Percentiles rank a stretch among this genome's conserved stretches.
phyloP scores from a whole-genome alignment of 1,140 invertebrate genomes.

The Triops cancriformis region DNA sequence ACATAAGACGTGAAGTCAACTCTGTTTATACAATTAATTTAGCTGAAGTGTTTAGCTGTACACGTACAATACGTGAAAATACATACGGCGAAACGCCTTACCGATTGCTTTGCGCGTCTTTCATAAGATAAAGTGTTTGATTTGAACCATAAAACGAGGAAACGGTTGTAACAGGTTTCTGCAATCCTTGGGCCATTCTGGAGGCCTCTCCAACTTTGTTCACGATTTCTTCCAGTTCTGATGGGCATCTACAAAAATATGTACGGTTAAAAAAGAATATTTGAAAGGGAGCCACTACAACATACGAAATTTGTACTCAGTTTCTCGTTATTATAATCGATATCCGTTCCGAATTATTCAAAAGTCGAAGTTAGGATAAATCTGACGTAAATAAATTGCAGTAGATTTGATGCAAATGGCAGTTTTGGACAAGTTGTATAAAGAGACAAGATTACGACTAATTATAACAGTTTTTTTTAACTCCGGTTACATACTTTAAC shows the following conservation, averaged over 20 bases:
- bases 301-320: background rate
- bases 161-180: conserved; percentile 22
- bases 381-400: too few relatives aligned
- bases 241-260: conserved; percentile 15
- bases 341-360: too few relatives aligned
- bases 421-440: too few relatives aligned
- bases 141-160: conserved; percentile 22
- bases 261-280: background rate
- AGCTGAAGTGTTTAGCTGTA: background rate
- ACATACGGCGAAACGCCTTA: background rate
- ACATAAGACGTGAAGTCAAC: too few relatives aligned
- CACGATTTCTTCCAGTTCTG: conserved; percentile 15
- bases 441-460: too few relatives aligned
- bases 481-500: too few relatives aligned
- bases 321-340: background rate
- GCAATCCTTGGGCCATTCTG: conserved; percentile 25
- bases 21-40: too few relatives aligned
- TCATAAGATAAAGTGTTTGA: conserved; percentile 23
- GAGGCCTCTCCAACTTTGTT: conserved; percentile 22
- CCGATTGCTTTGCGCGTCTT: conserved; percentile 19
- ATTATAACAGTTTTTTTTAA: too few relatives aligned
- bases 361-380: too few relatives aligned
- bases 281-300: background rate
- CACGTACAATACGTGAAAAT: background rate
- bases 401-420: too few relatives aligned